A percentile compares a stretch with the other conserved stretches of the same genome.
These are phyloP conservation scores for Operophtera brumata DNA, from an alignment of 2,888 invertebrate genomes.

Conservation along the genomic window DNA sequence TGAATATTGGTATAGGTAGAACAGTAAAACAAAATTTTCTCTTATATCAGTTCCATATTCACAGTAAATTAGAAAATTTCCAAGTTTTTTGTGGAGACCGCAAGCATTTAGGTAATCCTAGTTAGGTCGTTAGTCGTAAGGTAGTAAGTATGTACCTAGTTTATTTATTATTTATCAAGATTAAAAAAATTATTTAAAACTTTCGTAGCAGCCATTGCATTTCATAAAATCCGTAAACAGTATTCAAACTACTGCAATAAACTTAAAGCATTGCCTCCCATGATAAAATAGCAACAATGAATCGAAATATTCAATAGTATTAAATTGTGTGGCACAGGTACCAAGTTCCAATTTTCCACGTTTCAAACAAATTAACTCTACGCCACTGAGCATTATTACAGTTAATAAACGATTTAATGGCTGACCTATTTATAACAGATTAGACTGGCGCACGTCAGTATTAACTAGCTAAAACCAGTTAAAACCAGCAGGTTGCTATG, in stretches of 20 bases:
- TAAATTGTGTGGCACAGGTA: conserved; percentile 41
- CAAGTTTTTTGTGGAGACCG: too few species aligned
- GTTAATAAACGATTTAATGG: conserved; percentile 56
- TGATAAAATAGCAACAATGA: conserved; percentile 24
- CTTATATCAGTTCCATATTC: too few species aligned
- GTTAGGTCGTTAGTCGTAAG: too few species aligned
- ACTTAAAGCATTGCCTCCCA: conserved; percentile 13
- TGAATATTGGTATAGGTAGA: too few species aligned
- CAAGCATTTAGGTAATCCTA: too few species aligned
- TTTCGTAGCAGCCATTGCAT: background rate
- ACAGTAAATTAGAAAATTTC: too few species aligned
- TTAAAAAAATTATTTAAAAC: background rate
- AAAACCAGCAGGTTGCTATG: conserved; percentile 31
- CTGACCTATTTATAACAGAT: conserved; percentile 53
- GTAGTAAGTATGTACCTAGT: too few species aligned
- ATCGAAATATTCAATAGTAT: conserved; percentile 39
- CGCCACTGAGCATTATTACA: conserved; percentile 55
- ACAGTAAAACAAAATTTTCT: too few species aligned
- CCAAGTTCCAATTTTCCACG: conserved; percentile 48
- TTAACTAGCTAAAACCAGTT: conserved; percentile 31
- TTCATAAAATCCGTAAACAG: background rate
- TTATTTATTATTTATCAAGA: too few species aligned
- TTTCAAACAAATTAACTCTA: conserved; percentile 54
- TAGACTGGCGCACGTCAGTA: conserved; percentile 48
- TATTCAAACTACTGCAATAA: conserved; percentile 12